Evolutionary conservation across 2,888 invertebrate species (phyloP).

Genomic region (Didymodactylos carnosus): DNA sequence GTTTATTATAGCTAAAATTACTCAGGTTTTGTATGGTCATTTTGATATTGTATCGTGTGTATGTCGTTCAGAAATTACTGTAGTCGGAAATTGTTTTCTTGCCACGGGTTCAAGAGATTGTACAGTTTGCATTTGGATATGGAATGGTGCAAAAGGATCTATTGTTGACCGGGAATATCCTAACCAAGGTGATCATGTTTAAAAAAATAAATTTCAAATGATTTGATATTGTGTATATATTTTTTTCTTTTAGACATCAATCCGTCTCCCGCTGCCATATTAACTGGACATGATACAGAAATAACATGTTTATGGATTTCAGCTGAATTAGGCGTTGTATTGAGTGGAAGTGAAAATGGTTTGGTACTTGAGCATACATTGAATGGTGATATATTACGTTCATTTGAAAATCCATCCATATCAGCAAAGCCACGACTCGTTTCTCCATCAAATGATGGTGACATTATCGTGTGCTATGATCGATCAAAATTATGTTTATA

Average conservation of each 20-base stretch:
- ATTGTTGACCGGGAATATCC: conserved; percentile 11
- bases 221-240: too few species aligned
- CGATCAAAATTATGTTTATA: conserved; percentile 42
- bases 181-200: neutral
- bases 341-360: conserved; percentile 70
- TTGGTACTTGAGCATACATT: conserved; percentile 92
- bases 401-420: conserved; percentile 51
- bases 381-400: conserved; percentile 77
- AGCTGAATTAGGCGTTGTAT: conserved; percentile 86
- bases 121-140: conserved; percentile 92
- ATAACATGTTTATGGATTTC: conserved; percentile 86
- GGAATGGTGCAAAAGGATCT: conserved; percentile 46
- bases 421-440: neutral
- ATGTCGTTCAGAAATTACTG: conserved; percentile 7
- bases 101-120: conserved; percentile 95
- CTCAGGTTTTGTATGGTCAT: conserved; percentile 90
- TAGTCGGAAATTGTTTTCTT: conserved; percentile 54
- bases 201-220: neutral
- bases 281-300: conserved; percentile 90
- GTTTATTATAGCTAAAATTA: conserved; percentile 55
- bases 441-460: conserved; percentile 48
- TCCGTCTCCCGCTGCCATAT: conserved; percentile 80
- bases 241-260: conserved; percentile 19
- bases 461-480: conserved; percentile 45
- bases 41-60: conserved; percentile 91